Base-by-base conservation (phyloP, 1,140 invertebrate genomes). In the Bemisia tabaci region DNA sequence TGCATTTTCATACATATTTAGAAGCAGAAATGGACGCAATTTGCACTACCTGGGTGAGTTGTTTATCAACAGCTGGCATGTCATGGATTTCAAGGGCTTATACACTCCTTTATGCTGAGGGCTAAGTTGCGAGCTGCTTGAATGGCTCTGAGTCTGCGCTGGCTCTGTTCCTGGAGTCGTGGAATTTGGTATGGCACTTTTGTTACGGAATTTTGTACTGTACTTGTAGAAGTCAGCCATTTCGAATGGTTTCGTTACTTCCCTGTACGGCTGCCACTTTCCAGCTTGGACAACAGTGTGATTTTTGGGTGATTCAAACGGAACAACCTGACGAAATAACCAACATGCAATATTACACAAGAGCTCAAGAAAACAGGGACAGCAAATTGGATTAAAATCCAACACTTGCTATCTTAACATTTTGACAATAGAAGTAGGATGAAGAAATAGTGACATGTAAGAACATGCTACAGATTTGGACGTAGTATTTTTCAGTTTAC, bases 201-300 rank as follows among this genome's bases (percentile, higher is more conserved):
- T 73, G 78, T 80, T 81, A 23, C 91, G 83, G 76, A 89, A 94
- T 74, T 94, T 94, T 26, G 92, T 94, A 62, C 93, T 95, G 75
- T 97, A 97, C 78, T 97, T 96, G 78, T 96, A 97, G 79, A 95
- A 96, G 76, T 97, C 94, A 0, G 92, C 89, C 88, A 95, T 94
- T 80, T 96, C 93, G 78, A 95, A 97, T 17, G 94, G 94, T 76
- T 97, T 97, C 0, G 91, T 91, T 33, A 94, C 89, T 80, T 97
- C 93, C 71, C 91, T 86, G 74, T 95, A 95, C 0, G 92, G 92
- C 73, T 93, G 91, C 78, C 89, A 93, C 69, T 91, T 91, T 24
- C 90, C 91, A 33, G 89, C 85, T 72, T 92, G 87, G 22, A 94
- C 90, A 0, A 94, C 82, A 0, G 89, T 92, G 72, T 90, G 84